Evolutionary conservation across 2,113 vertebrate species (phyloP), one percentile per base, ranked within the genome.

Genomic region (Aleadryas rufinucha): DNA sequence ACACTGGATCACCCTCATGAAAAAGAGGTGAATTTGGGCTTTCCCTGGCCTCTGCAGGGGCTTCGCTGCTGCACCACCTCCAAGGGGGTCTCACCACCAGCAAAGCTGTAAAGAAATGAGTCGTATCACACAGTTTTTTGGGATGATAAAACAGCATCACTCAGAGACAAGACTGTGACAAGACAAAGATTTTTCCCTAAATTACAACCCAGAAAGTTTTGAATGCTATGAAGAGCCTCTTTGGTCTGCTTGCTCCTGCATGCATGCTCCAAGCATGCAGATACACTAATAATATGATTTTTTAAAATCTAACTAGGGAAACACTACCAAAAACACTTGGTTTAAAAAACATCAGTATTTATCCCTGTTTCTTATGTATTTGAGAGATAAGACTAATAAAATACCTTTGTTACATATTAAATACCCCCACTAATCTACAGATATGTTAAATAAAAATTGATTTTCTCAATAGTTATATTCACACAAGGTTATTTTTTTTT

Each of bases 111-210:
- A 65, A 64, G 27, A 77, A 76, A 50, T 42, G 13, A 41, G 11
- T 53, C 0, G 0, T 59, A 24, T 70, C 69, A 35, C 30, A 27
- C 10, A 59, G n/a, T 16, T 50, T 42, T 75, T 64, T 64, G 35
- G 22, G 61, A 31, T 30, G n/a, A 60, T 71, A 31, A 78, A 93
- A 14, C 16, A 87, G 49, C 57, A 45, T 45, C 8, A 18, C 7
- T 44, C 45, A 18, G 45, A 72, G 22, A 47, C 16, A 42, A 14
- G 31, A 7, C 6, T 0, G 0, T 52, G n/a, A 33, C 35, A 76
- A 61, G 66, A 44, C 35, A 71, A 63, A 44, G 28, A 45, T 65
- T 92, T 92, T 83, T 63, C 45, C 26, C 16, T 72, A 27, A 69
- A 54, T 12, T 33, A 16, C 3, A 12, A 49, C 6, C 7, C 18